Percentiles rank a stretch among this genome's conserved stretches.
phyloP scores from a whole-genome alignment of 2,113 vertebrate genomes.

The Sturnira hondurensis region DNA sequence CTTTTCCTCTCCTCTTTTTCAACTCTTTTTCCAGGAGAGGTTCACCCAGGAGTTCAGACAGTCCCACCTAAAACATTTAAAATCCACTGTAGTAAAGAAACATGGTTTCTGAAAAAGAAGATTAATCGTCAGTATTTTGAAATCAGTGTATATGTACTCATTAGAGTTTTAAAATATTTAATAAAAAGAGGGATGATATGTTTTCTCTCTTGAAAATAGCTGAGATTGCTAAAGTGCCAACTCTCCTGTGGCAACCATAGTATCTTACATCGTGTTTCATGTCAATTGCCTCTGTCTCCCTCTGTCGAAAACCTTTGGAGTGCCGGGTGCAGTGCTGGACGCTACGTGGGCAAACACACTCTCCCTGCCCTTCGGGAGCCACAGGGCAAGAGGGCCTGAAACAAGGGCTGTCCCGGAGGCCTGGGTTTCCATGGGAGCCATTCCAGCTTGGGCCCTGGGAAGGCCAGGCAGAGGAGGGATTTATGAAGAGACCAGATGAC shows the following conservation, averaged over 20 bases:
- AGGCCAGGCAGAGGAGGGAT: too few species aligned
- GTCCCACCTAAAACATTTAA: neutral
- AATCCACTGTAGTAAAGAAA: neutral
- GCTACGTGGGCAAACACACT: neutral
- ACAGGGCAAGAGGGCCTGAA: neutral
- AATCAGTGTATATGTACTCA: neutral
- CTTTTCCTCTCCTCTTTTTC: neutral
- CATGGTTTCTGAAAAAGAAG: neutral
- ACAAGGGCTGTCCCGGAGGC: neutral
- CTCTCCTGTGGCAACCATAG: neutral
- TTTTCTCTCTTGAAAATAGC: neutral
- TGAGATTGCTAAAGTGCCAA: neutral
- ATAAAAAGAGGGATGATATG: neutral
- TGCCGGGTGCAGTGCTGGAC: neutral
- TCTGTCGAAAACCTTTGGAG: neutral
- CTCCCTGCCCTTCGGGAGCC: neutral
- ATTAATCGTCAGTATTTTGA: neutral
- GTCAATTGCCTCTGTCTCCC: neutral
- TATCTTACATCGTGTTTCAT: neutral
- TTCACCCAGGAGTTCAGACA: neutral
- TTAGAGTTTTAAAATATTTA: neutral
- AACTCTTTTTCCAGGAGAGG: neutral
- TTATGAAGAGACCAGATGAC: too few species aligned
- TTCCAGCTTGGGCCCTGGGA: too few species aligned
- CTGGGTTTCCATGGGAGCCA: neutral